Conservation (phyloP, 2,888 invertebrate genomes). For the Harpagoxenus sublaevis region DNA sequence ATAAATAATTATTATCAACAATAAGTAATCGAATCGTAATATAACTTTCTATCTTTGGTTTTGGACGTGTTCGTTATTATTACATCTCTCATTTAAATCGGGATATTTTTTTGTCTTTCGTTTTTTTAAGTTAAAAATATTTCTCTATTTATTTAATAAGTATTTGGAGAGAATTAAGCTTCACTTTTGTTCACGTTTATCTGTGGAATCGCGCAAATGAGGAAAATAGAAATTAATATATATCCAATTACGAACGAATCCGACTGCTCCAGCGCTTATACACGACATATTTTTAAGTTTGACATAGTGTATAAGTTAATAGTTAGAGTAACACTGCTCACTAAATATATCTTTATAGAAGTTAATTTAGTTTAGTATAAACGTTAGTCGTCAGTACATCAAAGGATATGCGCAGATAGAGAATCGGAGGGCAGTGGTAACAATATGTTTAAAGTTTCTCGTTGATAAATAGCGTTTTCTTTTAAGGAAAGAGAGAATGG, state of each 20-base stretch:
- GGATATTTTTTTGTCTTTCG: not conserved
- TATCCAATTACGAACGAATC: not conserved
- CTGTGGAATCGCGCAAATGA: not conserved
- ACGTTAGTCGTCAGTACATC: conserved; percentile 85
- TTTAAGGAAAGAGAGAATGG: not conserved
- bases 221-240: not conserved
- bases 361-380: conserved; percentile 83
- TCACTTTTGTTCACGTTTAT: not conserved
- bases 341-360: conserved; percentile 82
- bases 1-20: conserved; percentile 18
- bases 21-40: not conserved
- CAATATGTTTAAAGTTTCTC: conserved; percentile 75
- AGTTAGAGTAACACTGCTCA: conserved; percentile 72
- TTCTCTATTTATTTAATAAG: not conserved
- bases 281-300: conserved; percentile 67
- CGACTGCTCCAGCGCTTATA: conserved; percentile 43
- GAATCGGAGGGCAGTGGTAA: conserved; percentile 80
- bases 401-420: conserved; percentile 85
- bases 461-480: not conserved
- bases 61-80: not conserved
- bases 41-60: not conserved
- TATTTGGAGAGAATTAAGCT: not conserved
- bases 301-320: conserved; percentile 67
- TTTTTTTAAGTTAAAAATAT: not conserved
- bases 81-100: conserved; percentile 10